phyloP scores from a whole-genome alignment of 2,888 invertebrate species.

The Leptopilina drosophilae region DNA sequence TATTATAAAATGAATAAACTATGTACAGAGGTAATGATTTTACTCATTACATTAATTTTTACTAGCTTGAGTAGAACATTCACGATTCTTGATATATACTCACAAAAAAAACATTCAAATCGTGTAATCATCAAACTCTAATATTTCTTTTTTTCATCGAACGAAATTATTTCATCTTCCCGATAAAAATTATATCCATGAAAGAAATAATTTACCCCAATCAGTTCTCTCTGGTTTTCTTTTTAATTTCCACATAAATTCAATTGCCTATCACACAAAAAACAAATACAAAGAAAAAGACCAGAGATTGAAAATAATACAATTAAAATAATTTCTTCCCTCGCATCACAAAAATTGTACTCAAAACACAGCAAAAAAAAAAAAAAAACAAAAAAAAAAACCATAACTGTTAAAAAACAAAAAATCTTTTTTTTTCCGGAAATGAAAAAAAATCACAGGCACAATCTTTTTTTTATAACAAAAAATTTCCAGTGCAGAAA shows the following conservation, averaged over 20 bases:
- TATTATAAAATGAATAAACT: conserved; percentile 35
- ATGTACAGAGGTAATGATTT: conserved; percentile 35
- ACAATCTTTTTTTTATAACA: background rate
- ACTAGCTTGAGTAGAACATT: conserved; percentile 27
- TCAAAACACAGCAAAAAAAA: background rate
- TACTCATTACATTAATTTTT: conserved; percentile 35
- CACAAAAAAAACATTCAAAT: conserved; percentile 13
- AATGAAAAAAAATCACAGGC: conserved; percentile 24
- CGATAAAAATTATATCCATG: background rate
- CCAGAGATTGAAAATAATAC: too few species aligned
- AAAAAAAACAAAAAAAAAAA: background rate
- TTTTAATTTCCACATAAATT: too few species aligned
- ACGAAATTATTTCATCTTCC: background rate
- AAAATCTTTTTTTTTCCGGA: background rate
- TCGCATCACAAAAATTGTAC: background rate
- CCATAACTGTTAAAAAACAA: background rate
- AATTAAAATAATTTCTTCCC: too few species aligned
- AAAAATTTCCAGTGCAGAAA: background rate
- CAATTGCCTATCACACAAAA: too few species aligned
- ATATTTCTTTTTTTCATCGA: background rate
- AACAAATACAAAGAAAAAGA: too few species aligned
- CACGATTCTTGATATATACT: conserved; percentile 14
- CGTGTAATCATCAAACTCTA: conserved; percentile 4
- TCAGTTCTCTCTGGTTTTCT: too few species aligned
- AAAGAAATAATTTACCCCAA: too few species aligned